Evolutionary conservation across 2,888 invertebrate species (phyloP).

Genomic region (Apomyelois bistriatella): DNA sequence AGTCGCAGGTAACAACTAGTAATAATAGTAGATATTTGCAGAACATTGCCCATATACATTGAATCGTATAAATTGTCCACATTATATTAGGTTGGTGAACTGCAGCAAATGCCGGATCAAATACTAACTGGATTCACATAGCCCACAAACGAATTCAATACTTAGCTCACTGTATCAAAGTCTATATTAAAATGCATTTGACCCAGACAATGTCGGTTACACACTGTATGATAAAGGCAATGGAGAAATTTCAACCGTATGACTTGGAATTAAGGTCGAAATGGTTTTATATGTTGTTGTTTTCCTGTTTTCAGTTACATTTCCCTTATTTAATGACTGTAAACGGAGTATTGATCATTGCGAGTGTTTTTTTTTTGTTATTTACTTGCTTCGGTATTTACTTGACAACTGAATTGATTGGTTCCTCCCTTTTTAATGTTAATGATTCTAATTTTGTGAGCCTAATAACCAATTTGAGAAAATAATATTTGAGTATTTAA

Average conservation of each 20-base stretch:
- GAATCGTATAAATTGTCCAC: constrained; percentile 6
- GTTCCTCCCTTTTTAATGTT: too few relatives aligned
- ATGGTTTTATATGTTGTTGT: constrained; percentile 7
- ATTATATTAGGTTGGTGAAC: constrained; percentile 8
- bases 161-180: constrained; percentile 20
- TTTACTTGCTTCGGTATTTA: constrained; percentile 1
- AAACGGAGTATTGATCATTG: constrained; percentile 24
- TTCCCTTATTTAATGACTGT: constrained; percentile 17
- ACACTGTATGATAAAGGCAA: neutral
- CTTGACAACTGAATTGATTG: neutral
- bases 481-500: too few relatives aligned
- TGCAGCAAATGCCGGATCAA: constrained; percentile 13
- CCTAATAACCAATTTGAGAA: too few relatives aligned
- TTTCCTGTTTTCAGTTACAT: constrained; percentile 20
- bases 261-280: neutral
- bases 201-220: constrained; percentile 18
- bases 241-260: constrained; percentile 3
- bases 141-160: constrained; percentile 20
- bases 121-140: constrained; percentile 4
- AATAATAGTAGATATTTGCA: neutral
- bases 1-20: too few relatives aligned
- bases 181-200: constrained; percentile 18
- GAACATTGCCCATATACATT: neutral
- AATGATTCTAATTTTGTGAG: too few relatives aligned
- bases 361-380: constrained; percentile 5